Percentiles rank a stretch among this genome's conserved stretches.
phyloP scores from a whole-genome alignment of 1,140 invertebrate genomes.

The Zaprionus inermis region DNA sequence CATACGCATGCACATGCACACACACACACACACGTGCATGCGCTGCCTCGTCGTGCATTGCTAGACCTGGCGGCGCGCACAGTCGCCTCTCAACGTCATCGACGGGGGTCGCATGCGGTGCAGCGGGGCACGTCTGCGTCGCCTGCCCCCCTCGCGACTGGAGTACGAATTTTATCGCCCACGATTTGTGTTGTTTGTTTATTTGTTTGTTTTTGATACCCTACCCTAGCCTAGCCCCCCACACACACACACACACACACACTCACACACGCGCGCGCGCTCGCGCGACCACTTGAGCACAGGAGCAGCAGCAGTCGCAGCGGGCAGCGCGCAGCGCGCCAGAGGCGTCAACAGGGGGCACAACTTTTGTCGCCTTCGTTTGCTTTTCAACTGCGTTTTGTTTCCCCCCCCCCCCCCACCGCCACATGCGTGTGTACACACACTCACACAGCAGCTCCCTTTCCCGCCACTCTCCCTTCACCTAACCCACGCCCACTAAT shows the following conservation, averaged over 20 bases:
- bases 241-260: slow-evolving; percentile 31
- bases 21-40: slow-evolving; percentile 23
- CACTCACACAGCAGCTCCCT: neutral
- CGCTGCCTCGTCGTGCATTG: slow-evolving; percentile 44
- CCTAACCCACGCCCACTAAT: neutral
- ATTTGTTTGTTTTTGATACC: slow-evolving; percentile 74
- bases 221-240: slow-evolving; percentile 37
- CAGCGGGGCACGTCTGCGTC: no score
- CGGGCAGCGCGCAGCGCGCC: neutral
- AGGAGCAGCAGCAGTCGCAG: neutral
- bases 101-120: neutral
- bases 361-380: slow-evolving; percentile 28
- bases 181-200: slow-evolving; percentile 65
- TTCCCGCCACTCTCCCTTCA: neutral
- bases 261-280: slow-evolving; percentile 20
- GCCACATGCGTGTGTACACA: slow-evolving; percentile 14
- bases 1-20: slow-evolving; percentile 3
- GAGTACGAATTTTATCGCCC: slow-evolving; percentile 76
- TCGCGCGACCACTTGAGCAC: slow-evolving; percentile 40
- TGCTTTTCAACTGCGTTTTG: slow-evolving; percentile 28
- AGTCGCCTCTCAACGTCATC: slow-evolving; percentile 68
- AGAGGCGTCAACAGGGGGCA: slow-evolving; percentile 1
- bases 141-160: slow-evolving; percentile 15
- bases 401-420: neutral
- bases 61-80: slow-evolving; percentile 72